Evolutionary conservation across 2,888 invertebrate species (phyloP), one percentile per base, ranked within the genome.

Genomic region (Drosophila setosimentum): DNA sequence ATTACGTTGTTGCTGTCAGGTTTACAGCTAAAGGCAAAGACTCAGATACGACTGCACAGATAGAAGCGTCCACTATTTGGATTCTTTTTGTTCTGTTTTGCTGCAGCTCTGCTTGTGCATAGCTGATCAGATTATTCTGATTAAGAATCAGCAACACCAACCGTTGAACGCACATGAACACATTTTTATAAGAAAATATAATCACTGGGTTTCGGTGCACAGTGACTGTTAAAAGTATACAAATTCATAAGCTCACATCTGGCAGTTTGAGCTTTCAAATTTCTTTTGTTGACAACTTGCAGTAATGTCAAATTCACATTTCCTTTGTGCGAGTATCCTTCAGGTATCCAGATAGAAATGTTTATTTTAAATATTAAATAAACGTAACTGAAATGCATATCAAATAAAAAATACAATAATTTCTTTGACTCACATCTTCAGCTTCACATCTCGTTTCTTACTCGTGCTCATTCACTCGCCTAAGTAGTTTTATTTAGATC

Each of bases 401-500:
- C 68, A 60, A 65, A 62, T 21, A 30, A n/a, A 27, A 11, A 7
- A 37, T 13, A 27, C 18, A 69, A 71, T 33, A 35, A 42, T 16
- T 29, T 57, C 24, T 72, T 70, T 72, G 73, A 73, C 71, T 71
- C 49, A n/a, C n/a, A n/a, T n/a, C n/a, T n/a, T n/a, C n/a, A n/a
- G 35, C 42, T 60, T 60, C 62, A 30, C 57, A 64, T 51, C 62
- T 70, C 68, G 61, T 77, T 67, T 64, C 55, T 66, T 66, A 66
- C 57, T 70, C 67, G 61, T 90, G 80, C 78, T 84, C 85, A 87
- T 87, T 91, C 92, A 89, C 76, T 82, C 78, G 82, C 73, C 78
- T 89, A 91, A 91, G 91, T 91, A 91, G 91, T 91, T 91, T 90
- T 91, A 89, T 91, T 91, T 91, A 87, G 81, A 62, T 68, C 76